Evolutionary conservation across 2,113 vertebrate genomes (phyloP).

Genomic region (Antennarius striatus): DNA sequence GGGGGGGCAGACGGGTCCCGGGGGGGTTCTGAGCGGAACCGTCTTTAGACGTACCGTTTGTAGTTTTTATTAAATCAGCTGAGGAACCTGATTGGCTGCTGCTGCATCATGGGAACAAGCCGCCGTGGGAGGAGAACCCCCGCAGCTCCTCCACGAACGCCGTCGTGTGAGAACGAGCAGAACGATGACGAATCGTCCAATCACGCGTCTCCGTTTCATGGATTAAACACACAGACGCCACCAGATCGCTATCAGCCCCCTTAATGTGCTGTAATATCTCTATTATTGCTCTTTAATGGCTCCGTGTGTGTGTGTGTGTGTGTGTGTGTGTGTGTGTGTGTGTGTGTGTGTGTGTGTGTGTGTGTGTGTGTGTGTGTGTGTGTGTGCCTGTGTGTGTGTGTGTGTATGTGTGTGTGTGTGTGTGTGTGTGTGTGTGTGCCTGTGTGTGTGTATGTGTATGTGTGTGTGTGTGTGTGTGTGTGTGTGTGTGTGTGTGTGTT

Average conservation of each 20-base stretch:
- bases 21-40: too few relatives aligned
- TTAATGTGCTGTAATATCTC: constrained; percentile 20
- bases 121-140: too few relatives aligned
- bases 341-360: too few relatives aligned
- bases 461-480: neutral
- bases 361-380: constrained; percentile 12
- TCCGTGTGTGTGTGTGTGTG: constrained; percentile 12
- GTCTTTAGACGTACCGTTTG: too few relatives aligned
- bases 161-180: neutral
- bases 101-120: too few relatives aligned
- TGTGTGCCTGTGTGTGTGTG: neutral
- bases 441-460: neutral
- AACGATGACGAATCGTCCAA: constrained; percentile 6
- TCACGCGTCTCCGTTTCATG: constrained; percentile 10
- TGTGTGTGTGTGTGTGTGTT: constrained; percentile 11
- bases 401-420: neutral
- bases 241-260: constrained; percentile 7
- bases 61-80: too few relatives aligned
- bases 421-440: constrained; percentile 7
- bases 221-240: constrained; percentile 12
- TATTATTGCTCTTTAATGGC: constrained; percentile 11
- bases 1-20: too few relatives aligned
- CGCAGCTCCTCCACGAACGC: too few relatives aligned
- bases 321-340: neutral
- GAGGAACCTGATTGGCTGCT: too few relatives aligned